Evolutionary conservation across 2,797 vertebrate species (phyloP), one percentile per base, ranked within the genome.

Genomic region (Intellagama lesueurii): DNA sequence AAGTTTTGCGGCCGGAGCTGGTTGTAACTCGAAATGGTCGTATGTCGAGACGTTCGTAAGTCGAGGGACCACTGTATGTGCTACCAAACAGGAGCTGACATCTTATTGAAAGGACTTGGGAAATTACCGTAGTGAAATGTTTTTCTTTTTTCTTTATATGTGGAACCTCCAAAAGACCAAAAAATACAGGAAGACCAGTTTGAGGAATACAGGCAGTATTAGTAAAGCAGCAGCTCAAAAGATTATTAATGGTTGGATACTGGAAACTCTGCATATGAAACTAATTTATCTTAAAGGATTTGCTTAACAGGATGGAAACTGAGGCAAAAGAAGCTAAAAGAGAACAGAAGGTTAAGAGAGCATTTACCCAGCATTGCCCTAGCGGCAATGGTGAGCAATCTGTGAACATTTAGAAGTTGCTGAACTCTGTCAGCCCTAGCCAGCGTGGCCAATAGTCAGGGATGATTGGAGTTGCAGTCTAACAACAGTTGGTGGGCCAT

Each of bases 251-350:
- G 70, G 76, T 4, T 2, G 32, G 56, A 40, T 72, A 52, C 28
- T 32, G 1, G 52, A 5, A 3, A 26, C 12, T 0, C n/a, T n/a
- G 70, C 30, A 5, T n/a, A 72, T 12, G 70, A 72, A 32, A 72
- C n/a, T 72, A n/a, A 14, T 4, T 72, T 56, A 56, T 12, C 52
- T 56, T 14, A 56, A 56, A 14, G 52, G 7, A 56, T 56, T 85
- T 85, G 0, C 72, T 60, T 84, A 0, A 0, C 44, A 44, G 44
- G 47, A n/a, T 75, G 78, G 4, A 26, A 49, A 40, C 64, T 56
- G 1, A 2, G 40, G 17, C 22, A 19, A 80, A 81, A 24, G 40
- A 32, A 70, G 90, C 40, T n/a, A 68, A 26, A 5, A 0, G 0
- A n/a, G 0, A 52, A 40, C 17, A 73, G 49, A 64, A 70, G 0